phyloP scores from a whole-genome alignment of 2,113 vertebrate species.

The Oxyura jamaicensis region DNA sequence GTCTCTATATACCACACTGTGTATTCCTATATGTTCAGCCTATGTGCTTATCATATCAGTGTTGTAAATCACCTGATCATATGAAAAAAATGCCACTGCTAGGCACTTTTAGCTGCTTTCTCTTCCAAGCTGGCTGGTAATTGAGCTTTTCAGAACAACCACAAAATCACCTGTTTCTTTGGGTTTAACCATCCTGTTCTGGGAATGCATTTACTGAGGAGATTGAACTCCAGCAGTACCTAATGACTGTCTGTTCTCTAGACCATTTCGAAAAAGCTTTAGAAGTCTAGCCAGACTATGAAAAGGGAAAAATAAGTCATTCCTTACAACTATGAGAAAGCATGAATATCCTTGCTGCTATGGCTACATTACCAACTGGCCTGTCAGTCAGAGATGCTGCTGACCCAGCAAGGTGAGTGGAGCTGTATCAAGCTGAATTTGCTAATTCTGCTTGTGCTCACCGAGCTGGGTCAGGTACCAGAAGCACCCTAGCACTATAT shows the following conservation, averaged over 20 bases:
- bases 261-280: background rate
- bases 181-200: background rate
- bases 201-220: background rate
- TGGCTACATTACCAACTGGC: background rate
- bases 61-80: background rate
- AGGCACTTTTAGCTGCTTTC: background rate
- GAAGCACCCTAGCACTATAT: background rate
- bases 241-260: background rate
- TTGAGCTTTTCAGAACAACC: background rate
- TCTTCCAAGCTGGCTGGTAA: background rate
- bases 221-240: background rate
- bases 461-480: background rate
- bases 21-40: background rate
- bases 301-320: background rate
- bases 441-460: background rate
- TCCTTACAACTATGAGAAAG: background rate
- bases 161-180: background rate
- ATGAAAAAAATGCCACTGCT: background rate
- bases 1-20: background rate
- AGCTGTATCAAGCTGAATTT: background rate
- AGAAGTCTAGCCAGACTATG: background rate
- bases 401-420: background rate
- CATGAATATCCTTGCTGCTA: background rate
- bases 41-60: background rate
- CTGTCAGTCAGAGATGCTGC: background rate